phyloP scores from a whole-genome alignment of 2,113 vertebrate species.

The Trogon surrucura region DNA sequence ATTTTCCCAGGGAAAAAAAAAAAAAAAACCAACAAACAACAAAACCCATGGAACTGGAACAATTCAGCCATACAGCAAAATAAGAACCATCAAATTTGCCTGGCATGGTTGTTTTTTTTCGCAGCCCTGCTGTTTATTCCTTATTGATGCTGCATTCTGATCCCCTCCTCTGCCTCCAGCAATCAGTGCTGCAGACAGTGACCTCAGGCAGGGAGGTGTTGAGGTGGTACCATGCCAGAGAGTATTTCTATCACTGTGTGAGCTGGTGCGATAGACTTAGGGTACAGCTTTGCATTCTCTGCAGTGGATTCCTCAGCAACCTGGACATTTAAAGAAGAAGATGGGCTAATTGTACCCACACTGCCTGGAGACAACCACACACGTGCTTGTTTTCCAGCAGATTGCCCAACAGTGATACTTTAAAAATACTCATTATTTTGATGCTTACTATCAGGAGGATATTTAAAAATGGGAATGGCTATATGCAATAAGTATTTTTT shows the following conservation, averaged over 20 bases:
- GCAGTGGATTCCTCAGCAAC: background rate
- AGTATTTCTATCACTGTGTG: background rate
- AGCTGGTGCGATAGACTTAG: background rate
- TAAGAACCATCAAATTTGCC: background rate
- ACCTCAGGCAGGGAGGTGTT: background rate
- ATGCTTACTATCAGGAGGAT: background rate
- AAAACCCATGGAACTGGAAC: background rate
- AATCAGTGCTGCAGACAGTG: background rate
- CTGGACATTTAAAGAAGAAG: background rate
- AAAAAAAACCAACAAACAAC: background rate
- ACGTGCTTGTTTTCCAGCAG: background rate
- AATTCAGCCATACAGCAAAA: background rate
- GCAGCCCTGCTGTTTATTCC: background rate
- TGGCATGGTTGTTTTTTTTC: background rate
- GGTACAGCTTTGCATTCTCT: background rate
- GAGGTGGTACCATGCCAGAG: background rate
- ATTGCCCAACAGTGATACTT: background rate
- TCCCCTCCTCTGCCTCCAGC: background rate
- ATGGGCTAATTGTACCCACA: background rate
- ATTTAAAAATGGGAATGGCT: background rate
- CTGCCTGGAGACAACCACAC: background rate
- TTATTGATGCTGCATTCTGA: background rate
- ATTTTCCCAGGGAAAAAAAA: background rate
- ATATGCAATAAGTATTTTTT: background rate
- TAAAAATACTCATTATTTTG: background rate